Conservation (phyloP, 2,888 invertebrate species). For the Nephrotoma appendiculata region DNA sequence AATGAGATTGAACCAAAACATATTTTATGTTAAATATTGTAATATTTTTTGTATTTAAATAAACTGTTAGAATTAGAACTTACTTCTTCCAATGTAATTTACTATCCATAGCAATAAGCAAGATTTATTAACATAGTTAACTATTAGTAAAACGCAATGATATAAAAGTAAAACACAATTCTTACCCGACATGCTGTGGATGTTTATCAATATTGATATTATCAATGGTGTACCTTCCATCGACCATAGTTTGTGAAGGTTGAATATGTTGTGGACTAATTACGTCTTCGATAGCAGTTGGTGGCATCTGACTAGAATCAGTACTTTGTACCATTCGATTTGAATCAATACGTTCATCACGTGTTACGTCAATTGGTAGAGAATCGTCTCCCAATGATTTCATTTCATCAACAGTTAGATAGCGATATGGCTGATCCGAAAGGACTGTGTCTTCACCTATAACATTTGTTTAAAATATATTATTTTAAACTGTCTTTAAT, state of each 20-base stretch:
- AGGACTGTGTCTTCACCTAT: constrained; percentile 81
- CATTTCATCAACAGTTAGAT: constrained; percentile 90
- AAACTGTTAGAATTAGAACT: constrained; percentile 37
- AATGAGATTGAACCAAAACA: neutral
- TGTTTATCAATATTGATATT: constrained; percentile 42
- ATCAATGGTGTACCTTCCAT: constrained; percentile 39
- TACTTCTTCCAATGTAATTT: constrained; percentile 96
- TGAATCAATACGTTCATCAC: constrained; percentile 73
- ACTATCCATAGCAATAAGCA: constrained; percentile 35
- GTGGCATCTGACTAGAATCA: constrained; percentile 33
- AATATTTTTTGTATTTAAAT: constrained; percentile 4
- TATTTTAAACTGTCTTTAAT: neutral
- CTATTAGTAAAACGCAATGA: constrained; percentile 17
- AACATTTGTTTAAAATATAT: neutral
- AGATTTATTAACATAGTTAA: constrained; percentile 33
- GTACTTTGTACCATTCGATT: constrained; percentile 38
- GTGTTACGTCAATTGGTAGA: constrained; percentile 80
- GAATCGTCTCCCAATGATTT: constrained; percentile 90
- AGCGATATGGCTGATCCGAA: constrained; percentile 81
- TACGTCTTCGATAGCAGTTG: constrained; percentile 43
- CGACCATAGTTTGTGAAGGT: constrained; percentile 26
- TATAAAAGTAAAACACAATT: constrained; percentile 12
- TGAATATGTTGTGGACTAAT: constrained; percentile 46
- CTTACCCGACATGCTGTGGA: constrained; percentile 49
- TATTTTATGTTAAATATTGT: neutral